These are phyloP conservation scores for Epizoanthus illoricatus DNA, from an alignment of 92 coral and sea anemone genomes.

Conservation along the genomic window DNA sequence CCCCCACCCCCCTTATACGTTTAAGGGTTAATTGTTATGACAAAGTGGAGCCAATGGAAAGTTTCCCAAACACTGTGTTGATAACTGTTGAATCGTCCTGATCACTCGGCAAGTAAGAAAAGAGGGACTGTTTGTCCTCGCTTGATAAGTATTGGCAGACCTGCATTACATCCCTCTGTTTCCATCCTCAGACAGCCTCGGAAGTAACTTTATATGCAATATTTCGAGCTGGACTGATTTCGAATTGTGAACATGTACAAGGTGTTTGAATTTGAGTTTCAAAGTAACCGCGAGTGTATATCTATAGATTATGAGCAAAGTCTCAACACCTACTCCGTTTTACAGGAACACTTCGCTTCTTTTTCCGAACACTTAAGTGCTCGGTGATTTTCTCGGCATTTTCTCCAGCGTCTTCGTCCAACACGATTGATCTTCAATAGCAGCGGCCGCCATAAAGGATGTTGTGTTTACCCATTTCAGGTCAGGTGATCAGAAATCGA, in stretches of 20 bases:
- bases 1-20: too few relatives aligned
- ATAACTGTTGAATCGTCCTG: slow-evolving; percentile 47
- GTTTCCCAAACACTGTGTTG: slow-evolving; percentile 56
- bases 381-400: slow-evolving; percentile 21
- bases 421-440: background rate
- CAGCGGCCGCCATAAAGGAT: too few relatives aligned
- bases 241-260: too few relatives aligned
- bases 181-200: slow-evolving; percentile 27
- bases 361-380: slow-evolving; percentile 45
- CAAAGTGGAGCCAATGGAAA: slow-evolving; percentile 54
- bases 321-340: slow-evolving; percentile 47
- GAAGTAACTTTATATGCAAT: background rate
- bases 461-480: too few relatives aligned
- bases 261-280: too few relatives aligned
- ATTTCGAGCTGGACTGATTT: too few relatives aligned
- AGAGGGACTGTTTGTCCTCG: slow-evolving; percentile 53
- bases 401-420: background rate
- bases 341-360: slow-evolving; percentile 50
- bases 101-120: slow-evolving; percentile 54
- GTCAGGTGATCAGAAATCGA: too few relatives aligned
- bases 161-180: slow-evolving; percentile 39
- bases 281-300: too few relatives aligned
- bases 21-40: slow-evolving; percentile 52
- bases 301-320: background rate
- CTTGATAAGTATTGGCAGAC: slow-evolving; percentile 51